Evolutionary conservation across 2,888 invertebrate genomes (phyloP).

Genomic region (Rotaria macrura): DNA sequence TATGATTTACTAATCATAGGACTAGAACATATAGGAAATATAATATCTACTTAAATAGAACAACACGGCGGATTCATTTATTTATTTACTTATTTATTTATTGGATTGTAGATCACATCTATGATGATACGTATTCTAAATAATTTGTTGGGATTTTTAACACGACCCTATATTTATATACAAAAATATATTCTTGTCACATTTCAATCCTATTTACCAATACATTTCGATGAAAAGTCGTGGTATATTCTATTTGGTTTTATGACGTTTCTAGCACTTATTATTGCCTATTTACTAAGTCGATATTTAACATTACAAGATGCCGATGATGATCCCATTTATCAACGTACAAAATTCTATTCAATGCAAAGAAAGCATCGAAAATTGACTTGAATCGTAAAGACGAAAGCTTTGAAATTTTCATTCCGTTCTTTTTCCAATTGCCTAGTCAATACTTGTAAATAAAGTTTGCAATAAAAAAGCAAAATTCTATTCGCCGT

Average conservation of each 20-base stretch:
- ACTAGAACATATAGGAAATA: not conserved
- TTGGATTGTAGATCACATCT: not conserved
- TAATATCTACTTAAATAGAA: not conserved
- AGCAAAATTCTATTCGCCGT: too few relatives aligned
- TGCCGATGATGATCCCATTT: not conserved
- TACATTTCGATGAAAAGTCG: not conserved
- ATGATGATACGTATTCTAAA: not conserved
- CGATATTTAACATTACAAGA: not conserved
- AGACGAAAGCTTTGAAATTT: too few relatives aligned
- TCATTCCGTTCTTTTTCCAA: too few relatives aligned
- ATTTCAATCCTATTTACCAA: not conserved
- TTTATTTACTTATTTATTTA: not conserved
- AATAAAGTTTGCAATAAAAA: too few relatives aligned
- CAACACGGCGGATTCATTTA: too few relatives aligned
- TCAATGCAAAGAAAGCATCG: not conserved
- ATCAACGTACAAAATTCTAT: not conserved
- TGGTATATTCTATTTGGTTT: not conserved
- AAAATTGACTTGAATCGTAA: not conserved
- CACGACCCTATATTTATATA: not conserved
- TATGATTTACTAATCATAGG: too few relatives aligned
- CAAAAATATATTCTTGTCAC: not conserved
- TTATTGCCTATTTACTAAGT: not conserved
- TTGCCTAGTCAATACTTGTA: too few relatives aligned
- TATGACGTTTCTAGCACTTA: not conserved
- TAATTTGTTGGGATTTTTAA: not conserved